Evolutionary conservation across 2,113 vertebrate genomes (phyloP).

Genomic region (Felis catus): DNA sequence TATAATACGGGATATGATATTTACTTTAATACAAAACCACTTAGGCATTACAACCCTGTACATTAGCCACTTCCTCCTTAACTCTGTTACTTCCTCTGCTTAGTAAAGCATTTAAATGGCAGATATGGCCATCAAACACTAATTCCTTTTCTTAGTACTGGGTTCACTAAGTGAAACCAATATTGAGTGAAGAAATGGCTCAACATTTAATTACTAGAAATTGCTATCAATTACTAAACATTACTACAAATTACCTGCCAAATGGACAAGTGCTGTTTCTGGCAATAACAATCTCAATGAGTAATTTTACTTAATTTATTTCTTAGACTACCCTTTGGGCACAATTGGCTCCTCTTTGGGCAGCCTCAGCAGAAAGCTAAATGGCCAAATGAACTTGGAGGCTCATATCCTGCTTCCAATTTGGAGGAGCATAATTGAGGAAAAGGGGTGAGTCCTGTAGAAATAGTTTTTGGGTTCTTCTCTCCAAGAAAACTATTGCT

Average conservation of each 20-base stretch:
- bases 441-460: neutral
- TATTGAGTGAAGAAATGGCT: conserved; percentile 35
- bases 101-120: conserved; percentile 21
- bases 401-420: neutral
- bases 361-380: conserved; percentile 35
- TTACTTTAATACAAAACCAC: conserved; percentile 23
- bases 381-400: neutral
- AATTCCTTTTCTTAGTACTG: conserved; percentile 31
- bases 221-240: conserved; percentile 58
- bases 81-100: conserved; percentile 8
- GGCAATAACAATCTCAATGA: conserved; percentile 55
- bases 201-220: conserved; percentile 59
- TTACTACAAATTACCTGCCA: conserved; percentile 57
- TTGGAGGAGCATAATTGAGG: conserved; percentile 15
- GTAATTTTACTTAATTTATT: conserved; percentile 66
- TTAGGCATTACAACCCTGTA: neutral
- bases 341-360: conserved; percentile 3
- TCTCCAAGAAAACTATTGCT: neutral
- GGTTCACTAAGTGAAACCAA: conserved; percentile 42
- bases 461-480: neutral
- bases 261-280: conserved; percentile 55
- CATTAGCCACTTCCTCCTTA: conserved; percentile 11
- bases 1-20: neutral
- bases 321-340: conserved; percentile 36
- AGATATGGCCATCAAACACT: neutral